Percentiles rank a stretch among this genome's conserved stretches.
Conservation (phyloP, 2,888 invertebrate genomes). For the Cryptus viduatorius region DNA sequence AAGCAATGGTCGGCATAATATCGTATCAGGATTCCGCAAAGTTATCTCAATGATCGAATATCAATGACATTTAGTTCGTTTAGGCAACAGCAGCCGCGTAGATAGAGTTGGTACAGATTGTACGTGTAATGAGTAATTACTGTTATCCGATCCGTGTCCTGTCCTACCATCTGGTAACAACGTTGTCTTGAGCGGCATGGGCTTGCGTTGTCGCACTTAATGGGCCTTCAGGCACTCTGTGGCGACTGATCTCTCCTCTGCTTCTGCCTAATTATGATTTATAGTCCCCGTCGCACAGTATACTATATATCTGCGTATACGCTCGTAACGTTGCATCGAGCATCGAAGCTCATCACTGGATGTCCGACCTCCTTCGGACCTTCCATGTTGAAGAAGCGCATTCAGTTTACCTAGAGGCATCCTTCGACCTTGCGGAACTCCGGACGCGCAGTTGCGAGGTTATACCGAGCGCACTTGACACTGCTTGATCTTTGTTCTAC, state of each 20-base stretch:
- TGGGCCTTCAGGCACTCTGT: slow-evolving; percentile 79
- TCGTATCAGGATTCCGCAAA: slow-evolving; percentile 67
- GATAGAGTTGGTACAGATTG: slow-evolving; percentile 6
- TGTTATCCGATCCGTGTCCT: slow-evolving; percentile 45
- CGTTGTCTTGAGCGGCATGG: slow-evolving; percentile 71
- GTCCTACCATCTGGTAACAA: slow-evolving; percentile 75
- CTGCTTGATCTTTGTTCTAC: not conserved
- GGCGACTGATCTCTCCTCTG: slow-evolving; percentile 75
- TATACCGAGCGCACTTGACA: not conserved
- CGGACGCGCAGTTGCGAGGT: not conserved
- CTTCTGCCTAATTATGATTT: slow-evolving; percentile 82
- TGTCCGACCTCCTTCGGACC: slow-evolving; percentile 18
- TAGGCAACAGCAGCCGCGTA: not conserved
- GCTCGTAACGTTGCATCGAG: slow-evolving; percentile 71
- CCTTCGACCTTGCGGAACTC: slow-evolving; percentile 2
- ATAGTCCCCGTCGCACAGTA: slow-evolving; percentile 73
- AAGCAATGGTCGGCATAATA: slow-evolving; percentile 66
- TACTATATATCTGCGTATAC: slow-evolving; percentile 23
- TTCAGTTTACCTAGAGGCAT: not conserved
- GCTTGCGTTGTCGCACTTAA: slow-evolving; percentile 82
- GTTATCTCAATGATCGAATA: slow-evolving; percentile 8
- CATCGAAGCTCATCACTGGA: slow-evolving; percentile 74
- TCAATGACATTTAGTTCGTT: not conserved
- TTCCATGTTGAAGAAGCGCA: slow-evolving; percentile 2
- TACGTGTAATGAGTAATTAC: slow-evolving; percentile 26